Conservation (phyloP, 1,140 invertebrate species). For the Zaprionus camerounensis region DNA sequence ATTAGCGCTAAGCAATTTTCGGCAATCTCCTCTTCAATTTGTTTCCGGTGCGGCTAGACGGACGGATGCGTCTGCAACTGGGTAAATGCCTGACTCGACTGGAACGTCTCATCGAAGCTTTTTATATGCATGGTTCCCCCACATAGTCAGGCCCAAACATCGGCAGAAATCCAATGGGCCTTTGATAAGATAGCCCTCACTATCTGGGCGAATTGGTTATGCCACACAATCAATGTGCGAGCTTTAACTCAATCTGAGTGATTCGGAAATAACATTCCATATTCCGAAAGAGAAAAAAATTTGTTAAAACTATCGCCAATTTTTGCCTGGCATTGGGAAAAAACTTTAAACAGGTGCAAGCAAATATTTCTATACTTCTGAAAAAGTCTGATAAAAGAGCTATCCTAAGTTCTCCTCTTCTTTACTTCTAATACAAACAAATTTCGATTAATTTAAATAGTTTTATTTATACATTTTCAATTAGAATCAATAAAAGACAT, state of each 20-base stretch:
- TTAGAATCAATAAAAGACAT: background rate
- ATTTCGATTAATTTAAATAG: no score
- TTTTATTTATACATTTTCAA: background rate
- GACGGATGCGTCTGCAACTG: constrained; percentile 8
- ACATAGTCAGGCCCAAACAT: constrained; percentile 1
- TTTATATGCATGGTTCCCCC: background rate
- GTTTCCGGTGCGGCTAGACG: background rate
- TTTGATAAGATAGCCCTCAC: constrained; percentile 62
- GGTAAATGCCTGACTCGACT: constrained; percentile 14
- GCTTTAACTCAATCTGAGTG: constrained; percentile 14
- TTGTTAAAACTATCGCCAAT: background rate
- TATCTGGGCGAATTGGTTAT: constrained; percentile 59
- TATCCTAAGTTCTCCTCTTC: no score
- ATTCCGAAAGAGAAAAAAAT: background rate
- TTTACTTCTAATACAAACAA: no score
- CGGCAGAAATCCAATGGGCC: constrained; percentile 1
- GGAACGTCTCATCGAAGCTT: background rate
- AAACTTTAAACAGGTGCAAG: no score
- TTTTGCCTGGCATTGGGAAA: no score
- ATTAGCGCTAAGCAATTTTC: constrained; percentile 2
- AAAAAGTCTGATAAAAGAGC: no score
- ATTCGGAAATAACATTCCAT: background rate
- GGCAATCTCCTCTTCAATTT: background rate
- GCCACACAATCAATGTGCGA: constrained; percentile 14
- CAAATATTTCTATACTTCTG: no score